A percentile compares a stretch with the other conserved stretches of the same genome.
These are phyloP conservation scores for Coptodon rendalli DNA, from an alignment of 2,113 vertebrate species.

Conservation along the genomic window DNA sequence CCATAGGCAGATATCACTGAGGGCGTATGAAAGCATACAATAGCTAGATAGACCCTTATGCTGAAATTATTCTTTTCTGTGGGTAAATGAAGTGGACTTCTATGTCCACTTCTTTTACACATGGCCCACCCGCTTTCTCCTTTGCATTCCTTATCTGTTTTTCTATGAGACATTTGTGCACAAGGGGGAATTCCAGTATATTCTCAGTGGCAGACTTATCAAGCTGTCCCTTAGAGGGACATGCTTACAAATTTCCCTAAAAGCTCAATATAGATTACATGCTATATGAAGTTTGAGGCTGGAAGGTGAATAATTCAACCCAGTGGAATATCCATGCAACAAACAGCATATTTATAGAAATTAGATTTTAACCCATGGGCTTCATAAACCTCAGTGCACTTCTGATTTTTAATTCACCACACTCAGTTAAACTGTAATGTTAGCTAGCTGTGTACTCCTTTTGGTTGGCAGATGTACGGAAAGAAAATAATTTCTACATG, in stretches of 20 bases:
- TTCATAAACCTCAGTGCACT: not conserved
- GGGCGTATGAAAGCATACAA: conserved; percentile 1
- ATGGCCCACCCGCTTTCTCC: not conserved
- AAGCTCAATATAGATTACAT: not conserved
- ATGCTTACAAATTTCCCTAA: not conserved
- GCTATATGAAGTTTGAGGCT: not conserved
- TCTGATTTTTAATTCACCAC: not conserved
- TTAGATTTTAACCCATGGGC: not conserved
- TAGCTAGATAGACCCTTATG: conserved; percentile 11
- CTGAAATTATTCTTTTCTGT: not conserved
- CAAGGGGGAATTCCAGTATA: conserved; percentile 4
- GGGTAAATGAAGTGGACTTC: not conserved
- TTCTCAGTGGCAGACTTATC: not conserved
- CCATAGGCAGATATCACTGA: conserved; percentile 8
- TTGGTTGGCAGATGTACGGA: not conserved
- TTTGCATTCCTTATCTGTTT: not conserved
- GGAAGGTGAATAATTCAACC: not conserved
- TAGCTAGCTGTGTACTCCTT: not conserved
- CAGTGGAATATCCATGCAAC: not conserved
- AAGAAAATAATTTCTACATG: not conserved
- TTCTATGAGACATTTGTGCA: conserved; percentile 6
- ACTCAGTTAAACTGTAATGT: not conserved
- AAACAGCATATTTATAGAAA: not conserved
- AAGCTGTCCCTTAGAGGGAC: not conserved
- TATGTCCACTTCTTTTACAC: not conserved